Conservation (phyloP, 2,888 invertebrate genomes). For the Drosophila percnosoma region DNA sequence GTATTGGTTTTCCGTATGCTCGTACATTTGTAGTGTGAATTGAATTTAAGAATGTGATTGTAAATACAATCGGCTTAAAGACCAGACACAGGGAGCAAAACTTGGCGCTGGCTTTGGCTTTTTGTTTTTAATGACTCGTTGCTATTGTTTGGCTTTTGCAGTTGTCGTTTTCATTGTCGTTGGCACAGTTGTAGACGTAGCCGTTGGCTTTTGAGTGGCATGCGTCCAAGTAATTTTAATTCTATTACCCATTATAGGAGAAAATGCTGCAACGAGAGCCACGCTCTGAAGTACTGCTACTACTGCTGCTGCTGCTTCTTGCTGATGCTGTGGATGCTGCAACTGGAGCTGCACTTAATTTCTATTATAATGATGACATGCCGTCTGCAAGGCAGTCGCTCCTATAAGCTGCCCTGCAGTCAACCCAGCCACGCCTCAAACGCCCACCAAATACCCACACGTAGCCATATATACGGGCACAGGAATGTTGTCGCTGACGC, state of each 20-base stretch:
- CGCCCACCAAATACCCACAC: conserved; percentile 35
- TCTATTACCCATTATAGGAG: conserved; percentile 70
- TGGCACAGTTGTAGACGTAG: conserved; percentile 23
- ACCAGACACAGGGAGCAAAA: conserved; percentile 6
- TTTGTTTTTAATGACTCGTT: conserved; percentile 67
- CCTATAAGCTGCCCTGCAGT: conserved; percentile 26
- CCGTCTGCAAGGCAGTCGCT: conserved; percentile 59
- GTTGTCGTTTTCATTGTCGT: conserved; percentile 18
- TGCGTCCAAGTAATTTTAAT: conserved; percentile 74
- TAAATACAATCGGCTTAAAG: conserved; percentile 39
- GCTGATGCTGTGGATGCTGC: conserved; percentile 19
- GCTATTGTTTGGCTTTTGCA: conserved; percentile 64
- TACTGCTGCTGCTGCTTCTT: conserved; percentile 12
- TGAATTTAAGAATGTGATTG: conserved; percentile 13
- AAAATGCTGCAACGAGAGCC: conserved; percentile 38
- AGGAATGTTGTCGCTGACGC: conserved; percentile 25
- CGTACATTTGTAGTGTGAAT: conserved; percentile 9
- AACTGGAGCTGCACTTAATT: conserved; percentile 71
- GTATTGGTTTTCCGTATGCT: conserved; percentile 2
- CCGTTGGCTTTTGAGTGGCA: conserved; percentile 51
- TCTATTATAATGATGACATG: conserved; percentile 78
- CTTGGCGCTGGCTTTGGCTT: conserved; percentile 56
- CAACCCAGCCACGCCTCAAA: conserved; percentile 41
- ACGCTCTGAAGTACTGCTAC: conserved; percentile 33
- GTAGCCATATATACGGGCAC: conserved; percentile 19